Conservation (phyloP, 2,888 invertebrate species). For the Perizoma affinitatum region DNA sequence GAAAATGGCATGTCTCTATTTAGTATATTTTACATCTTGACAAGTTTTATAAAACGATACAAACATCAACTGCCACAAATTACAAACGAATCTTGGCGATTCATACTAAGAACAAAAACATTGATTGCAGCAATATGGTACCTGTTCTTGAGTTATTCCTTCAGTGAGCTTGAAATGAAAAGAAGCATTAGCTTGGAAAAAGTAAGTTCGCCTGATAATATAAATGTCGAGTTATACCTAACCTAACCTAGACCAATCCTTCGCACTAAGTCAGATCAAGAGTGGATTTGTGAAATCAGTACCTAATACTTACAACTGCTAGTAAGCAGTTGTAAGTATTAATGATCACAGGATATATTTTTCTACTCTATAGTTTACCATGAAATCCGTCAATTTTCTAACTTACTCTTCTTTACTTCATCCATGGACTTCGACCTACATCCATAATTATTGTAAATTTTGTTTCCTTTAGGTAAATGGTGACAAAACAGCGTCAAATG, state of each 20-base stretch:
- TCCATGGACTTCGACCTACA: too few relatives aligned
- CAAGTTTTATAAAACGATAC: conserved; percentile 57
- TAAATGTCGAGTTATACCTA: too few relatives aligned
- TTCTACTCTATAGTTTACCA: too few relatives aligned
- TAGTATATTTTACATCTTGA: conserved; percentile 60
- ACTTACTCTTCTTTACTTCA: too few relatives aligned
- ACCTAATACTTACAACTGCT: too few relatives aligned
- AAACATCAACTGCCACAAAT: conserved; percentile 68
- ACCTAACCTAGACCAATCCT: too few relatives aligned
- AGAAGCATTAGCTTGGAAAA: conserved; percentile 71
- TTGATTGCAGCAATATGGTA: conserved; percentile 67
- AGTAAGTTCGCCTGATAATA: conserved; percentile 45
- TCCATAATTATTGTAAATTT: not conserved
- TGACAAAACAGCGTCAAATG: conserved; percentile 61
- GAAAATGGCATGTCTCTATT: conserved; percentile 51
- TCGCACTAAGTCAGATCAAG: too few relatives aligned
- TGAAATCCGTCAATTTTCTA: too few relatives aligned
- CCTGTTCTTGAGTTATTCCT: conserved; percentile 60
- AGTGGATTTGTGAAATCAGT: too few relatives aligned
- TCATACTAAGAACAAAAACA: conserved; percentile 60
- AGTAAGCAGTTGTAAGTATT: too few relatives aligned
- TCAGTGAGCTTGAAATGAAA: conserved; percentile 75
- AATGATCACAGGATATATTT: too few relatives aligned
- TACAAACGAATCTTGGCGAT: conserved; percentile 63
- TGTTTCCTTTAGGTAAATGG: conserved; percentile 55